phyloP scores from a whole-genome alignment of 1,140 invertebrate genomes.

The Papilio machaon region DNA sequence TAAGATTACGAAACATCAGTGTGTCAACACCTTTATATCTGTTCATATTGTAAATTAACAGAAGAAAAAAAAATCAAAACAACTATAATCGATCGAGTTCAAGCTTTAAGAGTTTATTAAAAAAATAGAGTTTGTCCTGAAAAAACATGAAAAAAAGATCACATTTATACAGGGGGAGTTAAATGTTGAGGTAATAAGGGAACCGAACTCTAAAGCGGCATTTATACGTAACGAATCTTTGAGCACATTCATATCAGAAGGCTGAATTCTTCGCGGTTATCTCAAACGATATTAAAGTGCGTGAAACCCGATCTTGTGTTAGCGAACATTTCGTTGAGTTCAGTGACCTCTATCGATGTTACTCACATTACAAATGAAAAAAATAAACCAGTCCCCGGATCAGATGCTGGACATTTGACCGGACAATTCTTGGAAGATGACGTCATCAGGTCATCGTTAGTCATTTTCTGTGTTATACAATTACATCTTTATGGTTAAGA shows the following conservation, averaged over 20 bases:
- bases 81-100: not conserved
- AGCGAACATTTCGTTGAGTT: not conserved
- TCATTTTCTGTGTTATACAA: not conserved
- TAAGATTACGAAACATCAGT: slow-evolving; percentile 5
- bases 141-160: too few species aligned
- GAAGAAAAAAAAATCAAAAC: not conserved
- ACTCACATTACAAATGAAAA: slow-evolving; percentile 36
- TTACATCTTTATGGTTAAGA: not conserved
- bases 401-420: slow-evolving; percentile 29
- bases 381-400: slow-evolving; percentile 22
- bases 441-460: slow-evolving; percentile 21
- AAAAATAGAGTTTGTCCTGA: too few species aligned
- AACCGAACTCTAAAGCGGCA: not conserved
- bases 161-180: not conserved
- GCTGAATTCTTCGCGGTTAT: not conserved
- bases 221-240: not conserved
- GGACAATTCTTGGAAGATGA: slow-evolving; percentile 15
- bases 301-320: slow-evolving; percentile 5
- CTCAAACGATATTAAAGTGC: not conserved
- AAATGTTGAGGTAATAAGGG: not conserved
- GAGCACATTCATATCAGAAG: not conserved
- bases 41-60: not conserved
- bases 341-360: slow-evolving; percentile 2
- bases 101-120: too few species aligned
- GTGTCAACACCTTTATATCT: slow-evolving; percentile 4